These are phyloP conservation scores for Acanthornis magna DNA, from an alignment of 2,797 vertebrate genomes.

Conservation along the genomic window DNA sequence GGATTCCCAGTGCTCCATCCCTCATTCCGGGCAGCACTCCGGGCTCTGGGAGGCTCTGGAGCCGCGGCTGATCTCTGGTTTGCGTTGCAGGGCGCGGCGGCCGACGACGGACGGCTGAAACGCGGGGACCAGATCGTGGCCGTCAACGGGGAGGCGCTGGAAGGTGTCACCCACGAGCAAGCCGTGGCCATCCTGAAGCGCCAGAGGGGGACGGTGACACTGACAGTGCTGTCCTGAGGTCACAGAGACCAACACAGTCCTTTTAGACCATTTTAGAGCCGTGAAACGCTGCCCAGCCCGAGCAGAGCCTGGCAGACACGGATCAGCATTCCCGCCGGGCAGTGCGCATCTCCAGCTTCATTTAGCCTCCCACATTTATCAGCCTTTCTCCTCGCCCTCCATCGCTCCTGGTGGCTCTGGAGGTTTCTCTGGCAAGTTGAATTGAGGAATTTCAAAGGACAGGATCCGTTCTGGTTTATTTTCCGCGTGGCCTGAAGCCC, in stretches of 20 bases:
- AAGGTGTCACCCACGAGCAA: conserved; percentile 89
- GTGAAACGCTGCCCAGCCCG: background rate
- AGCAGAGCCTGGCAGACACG: background rate
- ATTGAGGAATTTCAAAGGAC: conserved; percentile 10
- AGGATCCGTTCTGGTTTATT: background rate
- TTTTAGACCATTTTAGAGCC: conserved; percentile 13
- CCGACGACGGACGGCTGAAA: conserved; percentile 86
- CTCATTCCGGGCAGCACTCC: background rate
- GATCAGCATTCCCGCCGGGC: background rate
- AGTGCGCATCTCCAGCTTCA: background rate
- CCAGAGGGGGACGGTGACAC: conserved; percentile 84
- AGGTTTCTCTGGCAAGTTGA: conserved; percentile 15
- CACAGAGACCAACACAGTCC: background rate
- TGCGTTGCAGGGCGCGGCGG: conserved; percentile 86
- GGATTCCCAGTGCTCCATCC: background rate
- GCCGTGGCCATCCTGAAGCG: conserved; percentile 89
- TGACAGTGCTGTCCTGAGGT: conserved; percentile 85
- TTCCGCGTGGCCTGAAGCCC: background rate
- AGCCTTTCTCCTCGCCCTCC: background rate
- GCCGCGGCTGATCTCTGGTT: background rate
- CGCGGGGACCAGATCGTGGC: conserved; percentile 91
- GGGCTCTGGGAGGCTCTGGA: fast-evolving
- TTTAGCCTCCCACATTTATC: background rate
- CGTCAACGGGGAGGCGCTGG: conserved; percentile 88
- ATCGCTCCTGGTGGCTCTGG: background rate